Percentiles rank a stretch among this genome's conserved stretches.
Evolutionary conservation across 2,888 invertebrate genomes (phyloP).

Genomic region (Nyleta sp.): DNA sequence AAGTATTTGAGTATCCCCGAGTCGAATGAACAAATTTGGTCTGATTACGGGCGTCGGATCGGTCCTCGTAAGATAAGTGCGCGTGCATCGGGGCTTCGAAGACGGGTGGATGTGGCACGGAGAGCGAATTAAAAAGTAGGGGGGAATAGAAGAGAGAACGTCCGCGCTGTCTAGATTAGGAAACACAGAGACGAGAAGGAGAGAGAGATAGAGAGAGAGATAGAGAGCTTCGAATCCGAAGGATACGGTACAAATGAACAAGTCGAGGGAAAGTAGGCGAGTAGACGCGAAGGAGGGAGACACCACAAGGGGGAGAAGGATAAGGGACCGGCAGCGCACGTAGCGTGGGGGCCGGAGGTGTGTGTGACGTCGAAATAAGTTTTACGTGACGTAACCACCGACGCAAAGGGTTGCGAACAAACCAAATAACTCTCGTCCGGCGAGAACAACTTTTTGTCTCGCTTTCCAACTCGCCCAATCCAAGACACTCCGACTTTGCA

Average conservation of each 20-base stretch:
- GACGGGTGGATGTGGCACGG: conserved; percentile 25
- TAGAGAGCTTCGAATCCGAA: conserved; percentile 22
- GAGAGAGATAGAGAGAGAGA: conserved; percentile 23
- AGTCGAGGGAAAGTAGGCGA: conserved; percentile 57
- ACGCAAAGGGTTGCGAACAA: conserved; percentile 63
- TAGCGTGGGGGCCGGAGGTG: conserved; percentile 44
- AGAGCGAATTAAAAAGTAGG: conserved; percentile 33
- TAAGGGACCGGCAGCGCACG: conserved; percentile 51
- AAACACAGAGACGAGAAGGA: conserved; percentile 42
- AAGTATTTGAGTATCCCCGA: too few relatives aligned
- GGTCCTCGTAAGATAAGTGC: too few relatives aligned
- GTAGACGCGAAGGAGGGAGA: conserved; percentile 43
- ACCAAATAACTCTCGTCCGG: conserved; percentile 40
- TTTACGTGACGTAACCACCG: conserved; percentile 65
- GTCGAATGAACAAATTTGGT: too few relatives aligned
- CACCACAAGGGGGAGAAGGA: conserved; percentile 46
- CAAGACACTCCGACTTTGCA: too few relatives aligned
- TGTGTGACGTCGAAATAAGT: conserved; percentile 55
- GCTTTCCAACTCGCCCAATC: not conserved
- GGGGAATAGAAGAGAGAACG: conserved; percentile 24
- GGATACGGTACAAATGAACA: conserved; percentile 52
- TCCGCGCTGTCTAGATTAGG: conserved; percentile 43
- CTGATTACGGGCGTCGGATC: too few relatives aligned
- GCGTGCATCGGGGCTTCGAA: too few relatives aligned
- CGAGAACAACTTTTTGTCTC: conserved; percentile 5